Conservation (phyloP, 2,888 invertebrate species). For the Fabriciana adippe region DNA sequence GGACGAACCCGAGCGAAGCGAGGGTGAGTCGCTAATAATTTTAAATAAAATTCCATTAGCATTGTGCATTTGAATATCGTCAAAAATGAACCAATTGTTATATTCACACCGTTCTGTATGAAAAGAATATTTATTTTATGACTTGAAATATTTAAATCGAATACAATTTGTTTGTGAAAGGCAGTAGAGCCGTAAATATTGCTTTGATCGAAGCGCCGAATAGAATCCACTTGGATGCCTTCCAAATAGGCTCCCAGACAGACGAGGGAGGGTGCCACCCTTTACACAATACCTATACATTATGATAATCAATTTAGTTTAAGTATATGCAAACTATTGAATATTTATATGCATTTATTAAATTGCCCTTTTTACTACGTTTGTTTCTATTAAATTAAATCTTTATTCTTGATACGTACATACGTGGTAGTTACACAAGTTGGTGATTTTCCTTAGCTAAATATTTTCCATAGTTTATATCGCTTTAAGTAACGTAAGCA, state of each 20-base stretch:
- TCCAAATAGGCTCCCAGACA: conserved; percentile 40
- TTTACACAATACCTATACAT: conserved; percentile 12
- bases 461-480: too few relatives aligned
- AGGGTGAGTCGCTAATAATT: too few relatives aligned
- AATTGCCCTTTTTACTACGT: background rate
- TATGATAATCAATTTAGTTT: conserved; percentile 13
- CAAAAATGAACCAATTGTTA: conserved; percentile 5
- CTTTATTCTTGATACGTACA: too few relatives aligned
- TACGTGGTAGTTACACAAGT: too few relatives aligned
- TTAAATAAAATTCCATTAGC: background rate
- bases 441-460: too few relatives aligned
- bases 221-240: conserved; percentile 40
- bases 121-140: conserved; percentile 21
- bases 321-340: conserved; percentile 1
- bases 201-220: conserved; percentile 43
- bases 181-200: conserved; percentile 39
- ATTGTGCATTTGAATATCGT: background rate
- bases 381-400: too few relatives aligned
- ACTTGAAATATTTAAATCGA: conserved; percentile 22
- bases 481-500: too few relatives aligned
- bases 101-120: conserved; percentile 10
- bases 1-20: too few relatives aligned
- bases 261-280: conserved; percentile 26
- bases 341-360: background rate
- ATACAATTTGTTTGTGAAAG: conserved; percentile 37